Evolutionary conservation across 2,888 invertebrate species (phyloP), one percentile per base, ranked within the genome.

Genomic region (Dryococelus australis): DNA sequence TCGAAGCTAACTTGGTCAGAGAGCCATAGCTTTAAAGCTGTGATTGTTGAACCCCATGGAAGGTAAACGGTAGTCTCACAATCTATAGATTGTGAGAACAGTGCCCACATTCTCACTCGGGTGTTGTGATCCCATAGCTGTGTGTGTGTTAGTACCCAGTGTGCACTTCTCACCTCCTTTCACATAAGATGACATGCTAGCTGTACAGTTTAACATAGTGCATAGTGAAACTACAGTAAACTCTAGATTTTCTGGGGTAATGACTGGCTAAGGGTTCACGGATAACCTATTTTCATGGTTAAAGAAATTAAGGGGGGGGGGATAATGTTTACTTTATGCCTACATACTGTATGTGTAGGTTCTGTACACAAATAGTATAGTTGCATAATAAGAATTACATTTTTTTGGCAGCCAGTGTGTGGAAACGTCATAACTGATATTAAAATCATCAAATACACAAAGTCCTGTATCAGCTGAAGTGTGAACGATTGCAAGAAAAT

Each of bases 101-200:
- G 87, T 87, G 86, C 65, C 88, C 90, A 90, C 88, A 87, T 86
- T 83, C 91, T 91, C 91, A 91, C 91, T 91, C 92, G 91, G 91
- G 91, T 91, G 92, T 91, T 91, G 91, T 92, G 92, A 91, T 90
- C 91, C 90, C 27, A n/a, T 81, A 85, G 80, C 81, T 87, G 51
- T 86, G 27, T 84, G 80, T 85, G n/a, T 78, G 53, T 88, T 87
- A 88, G 53, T 88, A 88, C 84, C 88, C 85, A 87, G 87, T 78
- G 84, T 87, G 84, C 87, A 86, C 53, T 86, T 28, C 84, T 35
- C 84, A n/a, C 43, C 87, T 81, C 80, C 87, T 86, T 87, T 86
- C 53, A 80, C 87, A 87, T 87, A 88, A 87, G 87, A 89, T 87
- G 89, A 86, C 88, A 86, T 86, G 43, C 65, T 51, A 47, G 65